These are phyloP conservation scores for Trichogramma pretiosum DNA, from an alignment of 1,140 invertebrate species.

Conservation along the genomic window DNA sequence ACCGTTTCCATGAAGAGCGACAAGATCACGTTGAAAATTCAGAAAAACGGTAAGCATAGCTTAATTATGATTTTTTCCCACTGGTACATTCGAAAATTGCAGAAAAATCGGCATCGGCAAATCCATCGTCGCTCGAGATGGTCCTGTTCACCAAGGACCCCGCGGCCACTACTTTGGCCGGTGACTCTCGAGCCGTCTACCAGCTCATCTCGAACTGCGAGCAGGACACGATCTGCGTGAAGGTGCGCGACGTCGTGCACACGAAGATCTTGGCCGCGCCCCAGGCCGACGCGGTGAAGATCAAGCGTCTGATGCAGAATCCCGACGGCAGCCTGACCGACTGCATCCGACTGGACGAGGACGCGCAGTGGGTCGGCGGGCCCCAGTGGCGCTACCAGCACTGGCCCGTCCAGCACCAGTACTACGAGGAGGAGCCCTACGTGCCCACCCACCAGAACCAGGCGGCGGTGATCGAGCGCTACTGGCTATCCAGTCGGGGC, in stretches of 20 bases:
- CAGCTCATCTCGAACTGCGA: too few species aligned
- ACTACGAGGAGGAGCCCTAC: slow-evolving; percentile 51
- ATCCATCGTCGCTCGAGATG: too few species aligned
- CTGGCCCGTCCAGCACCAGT: slow-evolving; percentile 59
- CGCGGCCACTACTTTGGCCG: too few species aligned
- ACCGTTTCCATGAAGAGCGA: too few species aligned
- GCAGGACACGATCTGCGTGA: slow-evolving; percentile 20
- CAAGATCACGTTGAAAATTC: too few species aligned
- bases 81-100: too few species aligned
- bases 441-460: slow-evolving; percentile 54
- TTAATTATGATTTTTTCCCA: too few species aligned
- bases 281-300: slow-evolving; percentile 18
- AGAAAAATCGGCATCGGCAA: too few species aligned
- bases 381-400: slow-evolving; percentile 51
- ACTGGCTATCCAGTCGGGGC: slow-evolving; percentile 67
- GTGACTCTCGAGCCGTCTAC: too few species aligned
- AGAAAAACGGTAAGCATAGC: too few species aligned
- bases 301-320: slow-evolving; percentile 18
- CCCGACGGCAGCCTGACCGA: slow-evolving; percentile 22
- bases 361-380: slow-evolving; percentile 52
- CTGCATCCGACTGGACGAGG: slow-evolving; percentile 26
- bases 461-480: slow-evolving; percentile 61
- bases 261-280: slow-evolving; percentile 22
- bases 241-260: slow-evolving; percentile 11
- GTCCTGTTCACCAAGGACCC: too few species aligned